Conservation (phyloP, 2,888 invertebrate genomes). For the Litoditis marina region DNA sequence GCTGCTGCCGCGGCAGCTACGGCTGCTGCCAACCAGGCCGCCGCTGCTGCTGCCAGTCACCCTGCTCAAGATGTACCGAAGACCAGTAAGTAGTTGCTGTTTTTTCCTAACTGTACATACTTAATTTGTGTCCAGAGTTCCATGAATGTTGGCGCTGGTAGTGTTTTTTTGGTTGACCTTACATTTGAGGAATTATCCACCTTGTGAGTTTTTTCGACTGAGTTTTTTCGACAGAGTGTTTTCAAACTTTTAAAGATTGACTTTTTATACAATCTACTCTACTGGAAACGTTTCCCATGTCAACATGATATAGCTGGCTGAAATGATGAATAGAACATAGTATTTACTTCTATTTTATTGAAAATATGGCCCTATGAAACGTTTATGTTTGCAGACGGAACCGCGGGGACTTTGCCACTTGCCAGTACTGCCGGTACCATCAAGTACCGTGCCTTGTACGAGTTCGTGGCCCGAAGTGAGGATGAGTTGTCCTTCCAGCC, state of each 20-base stretch:
- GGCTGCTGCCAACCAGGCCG: neutral
- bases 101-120: neutral
- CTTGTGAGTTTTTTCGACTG: no score
- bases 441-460: slow-evolving; percentile 85
- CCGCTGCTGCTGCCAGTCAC: slow-evolving; percentile 23
- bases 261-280: no score
- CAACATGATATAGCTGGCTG: no score
- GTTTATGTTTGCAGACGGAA: neutral
- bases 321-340: no score
- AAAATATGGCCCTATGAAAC: no score
- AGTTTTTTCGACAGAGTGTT: no score
- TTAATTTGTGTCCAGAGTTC: neutral
- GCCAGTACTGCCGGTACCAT: slow-evolving; percentile 28
- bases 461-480: slow-evolving; percentile 83
- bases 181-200: no score
- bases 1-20: neutral
- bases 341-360: no score
- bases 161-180: no score
- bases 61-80: neutral
- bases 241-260: no score
- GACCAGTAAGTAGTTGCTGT: neutral
- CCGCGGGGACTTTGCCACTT: neutral
- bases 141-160: no score
- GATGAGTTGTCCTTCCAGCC: slow-evolving; percentile 63
- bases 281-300: no score